phyloP scores from a whole-genome alignment of 2,113 vertebrate genomes.

The Brienomyrus longianalis region DNA sequence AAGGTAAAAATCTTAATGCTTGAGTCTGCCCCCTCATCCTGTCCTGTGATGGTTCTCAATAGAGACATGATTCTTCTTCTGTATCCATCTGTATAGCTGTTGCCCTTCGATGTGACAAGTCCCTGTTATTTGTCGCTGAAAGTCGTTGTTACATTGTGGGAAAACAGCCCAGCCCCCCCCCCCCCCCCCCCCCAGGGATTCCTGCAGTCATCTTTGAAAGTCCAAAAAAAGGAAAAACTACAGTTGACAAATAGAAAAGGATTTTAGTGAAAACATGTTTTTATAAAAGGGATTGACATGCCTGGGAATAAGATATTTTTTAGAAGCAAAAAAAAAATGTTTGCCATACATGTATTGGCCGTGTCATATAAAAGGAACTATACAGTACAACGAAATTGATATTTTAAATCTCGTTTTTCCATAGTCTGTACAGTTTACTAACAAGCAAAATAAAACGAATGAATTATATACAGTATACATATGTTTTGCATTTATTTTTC shows the following conservation, averaged over 20 bases:
- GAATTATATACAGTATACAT: neutral
- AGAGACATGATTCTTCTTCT: slow-evolving; percentile 40
- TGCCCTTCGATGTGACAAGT: slow-evolving; percentile 38
- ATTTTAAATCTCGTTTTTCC: slow-evolving; percentile 32
- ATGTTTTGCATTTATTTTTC: neutral
- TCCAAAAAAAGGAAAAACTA: slow-evolving; percentile 28
- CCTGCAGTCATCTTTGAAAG: slow-evolving; percentile 34
- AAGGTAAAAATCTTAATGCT: neutral
- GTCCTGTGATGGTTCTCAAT: slow-evolving; percentile 32
- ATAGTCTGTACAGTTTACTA: neutral
- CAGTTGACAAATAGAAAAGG: slow-evolving; percentile 25
- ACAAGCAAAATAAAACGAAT: neutral
- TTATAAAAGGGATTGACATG: slow-evolving; percentile 42
- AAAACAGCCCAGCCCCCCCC: slow-evolving; percentile 34
- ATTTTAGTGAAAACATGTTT: slow-evolving; percentile 61
- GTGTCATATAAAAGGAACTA: slow-evolving; percentile 9
- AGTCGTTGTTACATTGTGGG: slow-evolving; percentile 49
- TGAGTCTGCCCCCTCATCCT: slow-evolving; percentile 14
- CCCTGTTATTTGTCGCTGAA: slow-evolving; percentile 57
- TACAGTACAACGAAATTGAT: slow-evolving; percentile 48
- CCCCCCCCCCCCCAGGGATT: slow-evolving; percentile 31
- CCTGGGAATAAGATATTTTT: slow-evolving; percentile 55
- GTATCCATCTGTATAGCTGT: slow-evolving; percentile 41
- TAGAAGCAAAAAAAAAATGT: slow-evolving; percentile 55
- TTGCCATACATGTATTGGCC: slow-evolving; percentile 1